Evolutionary conservation across 1,140 invertebrate genomes (phyloP).

Genomic region (Leptestheria dahalacensis): DNA sequence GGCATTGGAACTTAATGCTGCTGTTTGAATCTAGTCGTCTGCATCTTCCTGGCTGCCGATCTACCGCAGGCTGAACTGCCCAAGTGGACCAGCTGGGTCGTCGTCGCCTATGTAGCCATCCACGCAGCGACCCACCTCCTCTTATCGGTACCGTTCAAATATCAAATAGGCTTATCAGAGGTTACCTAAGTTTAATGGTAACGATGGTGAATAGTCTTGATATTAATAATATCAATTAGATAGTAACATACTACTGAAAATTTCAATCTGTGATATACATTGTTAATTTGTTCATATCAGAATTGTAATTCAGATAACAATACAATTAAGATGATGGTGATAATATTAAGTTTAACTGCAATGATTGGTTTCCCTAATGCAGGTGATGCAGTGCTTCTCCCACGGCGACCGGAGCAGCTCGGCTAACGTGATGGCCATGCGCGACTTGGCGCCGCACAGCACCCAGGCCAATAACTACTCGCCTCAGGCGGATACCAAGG

Average conservation of each 20-base stretch:
- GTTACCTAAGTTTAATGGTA: conserved; percentile 22
- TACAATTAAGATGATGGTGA: too few species aligned
- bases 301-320: too few species aligned
- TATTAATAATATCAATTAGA: conserved; percentile 14
- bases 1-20: neutral
- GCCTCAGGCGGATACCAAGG: conserved; percentile 17
- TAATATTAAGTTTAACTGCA: too few species aligned
- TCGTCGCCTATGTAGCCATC: conserved; percentile 74
- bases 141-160: conserved; percentile 53
- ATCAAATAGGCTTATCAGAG: conserved; percentile 7
- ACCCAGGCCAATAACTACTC: conserved; percentile 23
- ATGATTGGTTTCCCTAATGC: conserved; percentile 14
- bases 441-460: conserved; percentile 47
- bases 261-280: conserved; percentile 21
- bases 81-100: conserved; percentile 65
- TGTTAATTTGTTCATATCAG: conserved; percentile 21
- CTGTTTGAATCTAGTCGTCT: too few species aligned
- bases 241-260: conserved; percentile 14
- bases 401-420: conserved; percentile 47
- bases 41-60: conserved; percentile 79
- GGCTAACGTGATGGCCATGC: conserved; percentile 67
- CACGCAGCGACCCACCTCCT: conserved; percentile 78
- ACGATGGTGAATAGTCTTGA: neutral
- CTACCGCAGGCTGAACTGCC: conserved; percentile 70
- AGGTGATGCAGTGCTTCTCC: conserved; percentile 19